Base-by-base conservation (phyloP, 2,113 vertebrate species). In the Ondatra zibethicus region DNA sequence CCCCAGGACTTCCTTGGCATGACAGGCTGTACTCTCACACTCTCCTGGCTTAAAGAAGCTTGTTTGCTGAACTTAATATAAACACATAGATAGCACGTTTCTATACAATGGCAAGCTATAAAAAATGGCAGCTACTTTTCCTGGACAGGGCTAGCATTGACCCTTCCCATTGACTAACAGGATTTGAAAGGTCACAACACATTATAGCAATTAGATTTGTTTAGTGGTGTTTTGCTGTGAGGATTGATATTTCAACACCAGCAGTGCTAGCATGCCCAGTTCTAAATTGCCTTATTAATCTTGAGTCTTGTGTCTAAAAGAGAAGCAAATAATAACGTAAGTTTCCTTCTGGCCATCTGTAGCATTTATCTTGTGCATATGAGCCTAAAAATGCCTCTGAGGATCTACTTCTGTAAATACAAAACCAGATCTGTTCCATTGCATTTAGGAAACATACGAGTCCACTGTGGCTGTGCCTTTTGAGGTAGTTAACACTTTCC, bases 161-260 rank as follows among this genome's bases (percentile, higher is more conserved):
- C 45, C 52, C 36, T 55, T 88, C 87, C 55, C 81, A 90, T 0
- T 94, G 80, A 96, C 89, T 89, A 88, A 86, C 16, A 39, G 84
- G 4, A 70, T 63, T 90, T 86, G 27, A 96, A 93, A 98, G 66
- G 66, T 89, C 29, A 9, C 68, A 94, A 82, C n/a, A 89, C 58
- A 80, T 87, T 78, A 91, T 0, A 86, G 77, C 39, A 91, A 95
- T 94, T 96, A 70, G 45, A 95, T 92, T 91, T 97, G 58, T 39
- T 92, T 95, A 91, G 66, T 78, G 87, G 29, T 68, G 31, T 95
- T 97, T 90, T 82, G 42, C 19, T n/a, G 21, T 81, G 29, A 93
- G n/a, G 11, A 88, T 0, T 92, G n/a, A 89, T 96, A 97, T 82
- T 92, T 87, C 4, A 33, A n/a, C 10, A 68, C 19, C 31, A 78